Conservation (phyloP, 2,888 invertebrate species). For the Empis livida region DNA sequence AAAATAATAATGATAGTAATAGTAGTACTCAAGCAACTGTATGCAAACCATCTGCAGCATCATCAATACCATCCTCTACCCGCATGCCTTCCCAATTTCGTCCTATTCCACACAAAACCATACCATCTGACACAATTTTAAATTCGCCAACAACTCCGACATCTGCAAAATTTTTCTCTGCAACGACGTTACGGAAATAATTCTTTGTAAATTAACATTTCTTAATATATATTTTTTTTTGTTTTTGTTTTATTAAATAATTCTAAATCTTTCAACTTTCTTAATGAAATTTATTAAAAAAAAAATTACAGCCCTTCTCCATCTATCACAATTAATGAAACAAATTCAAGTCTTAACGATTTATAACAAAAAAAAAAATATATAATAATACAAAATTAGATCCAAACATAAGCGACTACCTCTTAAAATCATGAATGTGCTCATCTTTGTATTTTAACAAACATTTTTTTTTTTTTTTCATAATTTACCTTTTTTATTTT, state of each 20-base stretch:
- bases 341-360: constrained; percentile 22
- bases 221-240: background rate
- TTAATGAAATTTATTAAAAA: constrained; percentile 23
- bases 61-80: constrained; percentile 9
- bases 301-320: constrained; percentile 27
- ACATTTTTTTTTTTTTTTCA: constrained; percentile 16
- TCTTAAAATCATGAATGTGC: constrained; percentile 7
- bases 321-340: no score
- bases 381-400: background rate
- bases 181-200: constrained; percentile 35
- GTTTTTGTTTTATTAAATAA: background rate
- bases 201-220: constrained; percentile 4
- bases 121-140: constrained; percentile 23
- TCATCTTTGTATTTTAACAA: no score
- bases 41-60: constrained; percentile 5
- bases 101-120: constrained; percentile 36
- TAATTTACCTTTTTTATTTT: no score
- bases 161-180: constrained; percentile 34
- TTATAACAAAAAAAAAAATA: background rate
- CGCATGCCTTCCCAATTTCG: constrained; percentile 38
- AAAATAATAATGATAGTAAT: constrained; percentile 1
- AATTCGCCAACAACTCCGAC: constrained; percentile 33
- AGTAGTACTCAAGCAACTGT: constrained; percentile 12
- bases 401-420: constrained; percentile 22
- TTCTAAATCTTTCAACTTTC: background rate